phyloP scores from a whole-genome alignment of 2,797 vertebrate species.

The Pseudochirops cupreus region DNA sequence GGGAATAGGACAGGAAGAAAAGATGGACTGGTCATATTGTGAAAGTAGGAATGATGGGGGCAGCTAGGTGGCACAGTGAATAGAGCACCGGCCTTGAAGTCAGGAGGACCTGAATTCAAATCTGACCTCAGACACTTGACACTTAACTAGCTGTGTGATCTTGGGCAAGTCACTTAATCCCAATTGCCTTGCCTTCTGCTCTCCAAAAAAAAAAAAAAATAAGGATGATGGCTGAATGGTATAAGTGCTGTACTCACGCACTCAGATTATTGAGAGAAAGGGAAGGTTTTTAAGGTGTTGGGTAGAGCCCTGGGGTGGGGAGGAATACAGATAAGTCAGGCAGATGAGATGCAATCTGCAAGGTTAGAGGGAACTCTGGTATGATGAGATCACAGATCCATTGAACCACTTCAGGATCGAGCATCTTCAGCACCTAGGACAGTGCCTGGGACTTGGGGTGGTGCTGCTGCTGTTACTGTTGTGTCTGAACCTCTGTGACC shows the following conservation, averaged over 20 bases:
- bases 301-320: neutral
- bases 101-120: no score
- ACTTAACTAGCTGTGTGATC: no score
- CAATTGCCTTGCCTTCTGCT: no score
- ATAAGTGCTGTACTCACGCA: neutral
- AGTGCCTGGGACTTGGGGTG: neutral
- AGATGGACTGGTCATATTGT: neutral
- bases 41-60: neutral
- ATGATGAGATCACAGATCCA: neutral
- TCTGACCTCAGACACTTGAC: no score
- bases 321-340: neutral
- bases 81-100: no score
- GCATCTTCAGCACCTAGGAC: neutral
- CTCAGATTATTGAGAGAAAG: neutral
- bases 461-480: neutral
- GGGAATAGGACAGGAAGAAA: neutral
- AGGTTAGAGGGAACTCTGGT: neutral
- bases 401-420: neutral
- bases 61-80: no score
- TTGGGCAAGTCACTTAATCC: no score
- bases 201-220: no score
- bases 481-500: neutral
- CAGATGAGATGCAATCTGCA: neutral
- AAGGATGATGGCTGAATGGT: neutral
- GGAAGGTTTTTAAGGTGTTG: neutral